Evolutionary conservation across 2,797 vertebrate genomes (phyloP).

Genomic region (Spheniscus humboldti): DNA sequence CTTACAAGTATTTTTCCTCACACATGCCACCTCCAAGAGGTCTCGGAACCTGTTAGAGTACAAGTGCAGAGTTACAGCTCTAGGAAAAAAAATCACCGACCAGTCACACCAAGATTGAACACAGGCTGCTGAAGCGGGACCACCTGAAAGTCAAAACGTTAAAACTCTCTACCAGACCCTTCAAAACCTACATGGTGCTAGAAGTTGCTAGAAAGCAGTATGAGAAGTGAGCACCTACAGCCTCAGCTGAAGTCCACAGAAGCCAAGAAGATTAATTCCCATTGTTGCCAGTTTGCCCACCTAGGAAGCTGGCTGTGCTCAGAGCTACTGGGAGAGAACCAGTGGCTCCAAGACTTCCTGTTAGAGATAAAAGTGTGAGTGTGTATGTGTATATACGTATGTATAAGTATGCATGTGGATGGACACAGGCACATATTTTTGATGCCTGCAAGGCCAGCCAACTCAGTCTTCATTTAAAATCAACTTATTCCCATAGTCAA

Average conservation of each 20-base stretch:
- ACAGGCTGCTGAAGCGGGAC: not conserved
- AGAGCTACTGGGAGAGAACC: not conserved
- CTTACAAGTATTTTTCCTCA: not conserved
- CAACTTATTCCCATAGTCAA: not conserved
- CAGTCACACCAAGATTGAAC: not conserved
- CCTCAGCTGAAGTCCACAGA: not conserved
- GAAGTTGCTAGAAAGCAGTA: not conserved
- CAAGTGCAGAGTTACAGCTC: not conserved
- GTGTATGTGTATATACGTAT: accelerated
- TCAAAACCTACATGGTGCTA: not conserved
- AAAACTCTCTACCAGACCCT: not conserved
- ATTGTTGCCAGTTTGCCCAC: not conserved
- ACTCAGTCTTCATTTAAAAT: not conserved
- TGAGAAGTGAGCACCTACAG: not conserved
- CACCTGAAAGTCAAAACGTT: not conserved
- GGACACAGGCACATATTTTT: not conserved
- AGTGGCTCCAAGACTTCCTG: not conserved
- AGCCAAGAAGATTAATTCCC: not conserved
- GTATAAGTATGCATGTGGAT: not conserved
- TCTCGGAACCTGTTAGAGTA: not conserved
- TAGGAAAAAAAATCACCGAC: not conserved
- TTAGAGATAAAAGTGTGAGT: not conserved
- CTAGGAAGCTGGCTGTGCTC: not conserved
- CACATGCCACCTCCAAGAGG: not conserved
- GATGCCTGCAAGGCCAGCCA: not conserved